phyloP scores from a whole-genome alignment of 2,888 invertebrate genomes.

The Abscondita cerata region DNA sequence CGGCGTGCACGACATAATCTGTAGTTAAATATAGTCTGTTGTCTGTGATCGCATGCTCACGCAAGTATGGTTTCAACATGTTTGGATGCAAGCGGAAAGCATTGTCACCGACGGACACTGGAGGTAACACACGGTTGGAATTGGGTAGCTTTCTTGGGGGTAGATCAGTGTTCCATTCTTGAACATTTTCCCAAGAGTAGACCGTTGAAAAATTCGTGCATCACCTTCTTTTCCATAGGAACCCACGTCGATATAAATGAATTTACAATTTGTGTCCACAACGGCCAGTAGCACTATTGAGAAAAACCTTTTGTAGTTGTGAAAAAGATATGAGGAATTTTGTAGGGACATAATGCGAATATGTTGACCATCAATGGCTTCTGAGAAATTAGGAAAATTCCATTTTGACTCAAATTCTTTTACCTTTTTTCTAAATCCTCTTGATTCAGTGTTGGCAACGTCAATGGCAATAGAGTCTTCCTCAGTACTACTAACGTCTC shows the following conservation, averaged over 20 bases:
- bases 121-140: neutral
- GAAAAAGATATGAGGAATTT: neutral
- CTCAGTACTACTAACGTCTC: neutral
- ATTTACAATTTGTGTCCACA: no score
- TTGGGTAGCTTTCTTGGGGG: neutral
- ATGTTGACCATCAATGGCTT: neutral
- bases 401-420: conserved; percentile 1
- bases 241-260: no score
- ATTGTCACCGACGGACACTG: neutral
- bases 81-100: no score
- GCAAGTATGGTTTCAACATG: neutral
- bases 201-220: neutral
- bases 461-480: conserved; percentile 1
- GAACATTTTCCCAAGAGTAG: neutral
- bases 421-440: neutral
- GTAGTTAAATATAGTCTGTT: neutral
- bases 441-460: neutral
- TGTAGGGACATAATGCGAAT: neutral
- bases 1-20: neutral
- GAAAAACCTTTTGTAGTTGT: neutral
- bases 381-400: neutral
- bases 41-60: neutral
- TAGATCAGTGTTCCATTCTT: neutral
- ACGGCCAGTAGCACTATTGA: no score
- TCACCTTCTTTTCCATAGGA: no score